These are phyloP conservation scores for Drosophila nigritarsus DNA, from an alignment of 2,888 invertebrate genomes.

Conservation along the genomic window DNA sequence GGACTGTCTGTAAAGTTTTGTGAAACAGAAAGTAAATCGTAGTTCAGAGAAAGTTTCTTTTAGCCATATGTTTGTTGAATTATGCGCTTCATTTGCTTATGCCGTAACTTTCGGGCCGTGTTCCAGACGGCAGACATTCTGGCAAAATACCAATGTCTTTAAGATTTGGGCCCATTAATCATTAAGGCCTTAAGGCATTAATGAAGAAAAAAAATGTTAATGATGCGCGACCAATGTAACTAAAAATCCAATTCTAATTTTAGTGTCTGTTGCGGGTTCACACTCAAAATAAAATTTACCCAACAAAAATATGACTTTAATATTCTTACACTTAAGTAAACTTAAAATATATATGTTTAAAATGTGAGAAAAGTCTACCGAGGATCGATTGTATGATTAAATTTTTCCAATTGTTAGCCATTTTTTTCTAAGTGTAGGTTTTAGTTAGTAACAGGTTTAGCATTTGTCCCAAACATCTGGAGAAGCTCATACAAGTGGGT, in stretches of 20 bases:
- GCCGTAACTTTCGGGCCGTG: conserved; percentile 58
- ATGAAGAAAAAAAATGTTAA: conserved; percentile 58
- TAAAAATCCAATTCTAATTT: conserved; percentile 25
- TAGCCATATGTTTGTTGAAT: conserved; percentile 13
- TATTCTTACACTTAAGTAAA: not conserved
- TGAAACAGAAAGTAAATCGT: conserved; percentile 77
- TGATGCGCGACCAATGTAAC: conserved; percentile 56
- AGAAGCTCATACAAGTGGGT: conserved; percentile 47
- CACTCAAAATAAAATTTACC: not conserved
- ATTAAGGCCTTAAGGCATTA: conserved; percentile 65
- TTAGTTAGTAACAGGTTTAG: conserved; percentile 2
- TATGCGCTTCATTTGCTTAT: conserved; percentile 57
- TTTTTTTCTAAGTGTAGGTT: not conserved
- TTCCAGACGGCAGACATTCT: conserved; percentile 10
- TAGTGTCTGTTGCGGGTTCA: not conserved
- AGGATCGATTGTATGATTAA: not conserved
- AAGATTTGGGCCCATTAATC: conserved; percentile 63
- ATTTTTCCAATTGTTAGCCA: not conserved
- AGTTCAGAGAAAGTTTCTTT: conserved; percentile 69
- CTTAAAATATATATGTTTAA: not conserved
- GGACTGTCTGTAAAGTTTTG: conserved; percentile 40
- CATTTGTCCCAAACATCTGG: conserved; percentile 35
- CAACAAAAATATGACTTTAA: too few species aligned
- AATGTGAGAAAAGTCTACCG: rapidly evolving
- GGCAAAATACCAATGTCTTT: conserved; percentile 7